Percentiles rank a stretch among this genome's conserved stretches.
Conservation (phyloP, 2,888 invertebrate genomes). For the Metallyticus violacea region DNA sequence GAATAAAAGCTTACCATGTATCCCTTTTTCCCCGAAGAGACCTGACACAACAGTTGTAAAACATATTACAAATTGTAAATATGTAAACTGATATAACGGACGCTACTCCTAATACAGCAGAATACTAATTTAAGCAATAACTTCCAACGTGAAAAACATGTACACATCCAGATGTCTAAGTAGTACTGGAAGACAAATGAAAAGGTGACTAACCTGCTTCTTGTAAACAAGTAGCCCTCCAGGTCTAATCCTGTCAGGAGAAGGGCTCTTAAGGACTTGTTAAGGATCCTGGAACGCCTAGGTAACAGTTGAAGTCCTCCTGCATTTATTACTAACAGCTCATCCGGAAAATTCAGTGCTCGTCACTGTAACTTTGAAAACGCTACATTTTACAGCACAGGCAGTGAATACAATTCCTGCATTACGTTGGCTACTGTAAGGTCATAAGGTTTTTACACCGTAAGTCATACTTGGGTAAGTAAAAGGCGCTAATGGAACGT, state of each 20-base stretch:
- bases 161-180: no score
- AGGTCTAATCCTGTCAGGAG: not conserved
- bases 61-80: no score
- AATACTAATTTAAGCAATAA: no score
- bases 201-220: not conserved
- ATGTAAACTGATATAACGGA: no score
- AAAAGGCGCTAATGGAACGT: not conserved
- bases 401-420: not conserved
- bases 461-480: no score
- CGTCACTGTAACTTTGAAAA: not conserved
- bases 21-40: no score
- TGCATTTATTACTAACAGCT: not conserved
- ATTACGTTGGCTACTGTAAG: no score
- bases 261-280: not conserved
- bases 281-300: not conserved
- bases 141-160: no score
- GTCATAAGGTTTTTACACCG: not conserved
- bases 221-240: not conserved
- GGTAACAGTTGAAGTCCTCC: not conserved
- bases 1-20: no score
- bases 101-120: no score
- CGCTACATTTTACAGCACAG: not conserved
- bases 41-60: no score
- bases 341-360: not conserved
- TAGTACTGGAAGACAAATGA: no score